These are phyloP conservation scores for Phlogophora meticulosa DNA, from an alignment of 2,888 invertebrate species.

Conservation along the genomic window DNA sequence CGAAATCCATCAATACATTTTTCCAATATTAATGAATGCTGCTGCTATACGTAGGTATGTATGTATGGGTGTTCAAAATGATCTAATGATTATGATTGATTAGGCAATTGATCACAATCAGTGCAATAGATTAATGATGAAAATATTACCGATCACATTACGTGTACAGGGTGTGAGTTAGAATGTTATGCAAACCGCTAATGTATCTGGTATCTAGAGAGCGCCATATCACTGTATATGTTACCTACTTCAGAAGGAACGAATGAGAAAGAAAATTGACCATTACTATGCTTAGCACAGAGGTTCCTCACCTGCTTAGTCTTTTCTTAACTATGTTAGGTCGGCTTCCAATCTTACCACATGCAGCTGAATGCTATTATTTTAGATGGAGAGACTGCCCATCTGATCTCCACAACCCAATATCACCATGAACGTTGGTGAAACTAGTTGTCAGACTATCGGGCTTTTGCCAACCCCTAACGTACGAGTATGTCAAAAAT, in stretches of 20 bases:
- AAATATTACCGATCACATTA: slow-evolving; percentile 40
- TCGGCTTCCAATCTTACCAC: too few relatives aligned
- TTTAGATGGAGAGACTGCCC: too few relatives aligned
- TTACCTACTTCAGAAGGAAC: neutral
- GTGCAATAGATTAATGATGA: slow-evolving; percentile 51
- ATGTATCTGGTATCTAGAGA: neutral
- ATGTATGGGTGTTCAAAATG: slow-evolving; percentile 33
- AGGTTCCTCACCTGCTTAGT: too few relatives aligned
- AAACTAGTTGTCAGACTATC: too few relatives aligned
- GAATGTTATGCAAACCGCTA: slow-evolving; percentile 10
- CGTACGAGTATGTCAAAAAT: too few relatives aligned
- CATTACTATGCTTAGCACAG: neutral
- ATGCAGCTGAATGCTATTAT: too few relatives aligned
- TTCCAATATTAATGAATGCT: slow-evolving; percentile 3
- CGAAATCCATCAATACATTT: neutral
- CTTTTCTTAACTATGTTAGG: too few relatives aligned
- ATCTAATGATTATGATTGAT: slow-evolving; percentile 50
- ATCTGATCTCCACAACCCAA: too few relatives aligned
- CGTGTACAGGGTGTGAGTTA: slow-evolving; percentile 13
- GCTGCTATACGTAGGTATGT: neutral
- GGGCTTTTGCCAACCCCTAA: too few relatives aligned
- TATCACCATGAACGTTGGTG: too few relatives aligned
- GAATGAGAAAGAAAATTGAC: neutral
- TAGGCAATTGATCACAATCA: slow-evolving; percentile 53
- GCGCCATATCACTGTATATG: neutral